Base-by-base conservation (phyloP, 1,140 invertebrate genomes). In the Drosophila subobscura region DNA sequence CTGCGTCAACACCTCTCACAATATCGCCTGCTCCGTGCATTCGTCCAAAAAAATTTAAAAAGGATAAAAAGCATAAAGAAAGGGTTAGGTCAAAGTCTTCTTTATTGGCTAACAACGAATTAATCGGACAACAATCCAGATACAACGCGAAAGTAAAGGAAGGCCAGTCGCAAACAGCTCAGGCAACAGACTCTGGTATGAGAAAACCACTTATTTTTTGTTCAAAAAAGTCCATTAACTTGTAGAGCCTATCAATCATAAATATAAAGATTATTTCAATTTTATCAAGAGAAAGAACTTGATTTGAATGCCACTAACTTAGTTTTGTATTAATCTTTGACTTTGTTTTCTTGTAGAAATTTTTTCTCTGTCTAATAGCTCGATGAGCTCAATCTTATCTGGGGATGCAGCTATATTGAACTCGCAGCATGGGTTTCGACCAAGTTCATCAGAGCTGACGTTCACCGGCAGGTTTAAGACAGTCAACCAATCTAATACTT, bases 321-420 rank as follows among this genome's bases (percentile, higher is more conserved):
- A 37, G 10, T 37, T 29, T 42, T 4, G 44, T 46, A 16, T 29
- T 27, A 0, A 42, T 20, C 51, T n/a, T 37, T 12, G 7, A 1
- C 12, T 2, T 27, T 55, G 20, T 22, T 25, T 40, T 54, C 40
- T 46, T 22, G 0, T 33, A 90, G 89, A 90, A 77, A 85, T 86
- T 40, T 61, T 90, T 22, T 91, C 90, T 2, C 40, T 91, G 29
- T 90, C 90, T 8, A 91, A 90, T 55, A 91, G 90, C 52, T 91
- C 90, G 0, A 79, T 91, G 77, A 90, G 90, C 50, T 90, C 89
- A 29, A 76, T 90, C 25, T 70, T 91, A 65, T 78, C 85, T 50
- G 78, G 65, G 5, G 84, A 89, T 60, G 55, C 8, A 12, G 33
- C 64, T 5, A 14, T 64, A 14, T 52, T 72, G 5, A 79, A 64